Conservation (phyloP, 1,140 invertebrate species). For the Aphaenogaster floridana region DNA sequence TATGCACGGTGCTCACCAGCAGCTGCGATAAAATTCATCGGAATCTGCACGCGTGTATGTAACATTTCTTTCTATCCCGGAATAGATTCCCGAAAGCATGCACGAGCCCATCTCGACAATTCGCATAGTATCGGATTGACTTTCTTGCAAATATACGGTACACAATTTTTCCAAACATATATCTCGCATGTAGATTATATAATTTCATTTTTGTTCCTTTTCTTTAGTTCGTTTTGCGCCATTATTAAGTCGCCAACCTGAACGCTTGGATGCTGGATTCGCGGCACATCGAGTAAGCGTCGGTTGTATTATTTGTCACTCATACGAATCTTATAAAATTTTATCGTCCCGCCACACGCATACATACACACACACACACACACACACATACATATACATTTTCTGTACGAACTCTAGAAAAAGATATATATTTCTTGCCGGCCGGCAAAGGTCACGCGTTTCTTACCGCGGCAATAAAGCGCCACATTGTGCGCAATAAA, state of each 20-base stretch:
- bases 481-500: conserved; percentile 44
- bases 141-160: background rate
- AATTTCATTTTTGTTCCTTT: background rate
- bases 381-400: background rate
- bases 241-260: background rate
- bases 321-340: conserved; percentile 46
- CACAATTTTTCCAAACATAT: background rate
- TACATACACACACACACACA: background rate
- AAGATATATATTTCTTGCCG: conserved; percentile 58
- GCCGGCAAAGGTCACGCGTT: conserved; percentile 51
- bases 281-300: background rate
- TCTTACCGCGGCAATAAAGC: conserved; percentile 47
- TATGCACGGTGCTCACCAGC: background rate
- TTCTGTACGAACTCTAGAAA: conserved; percentile 53
- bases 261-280: background rate
- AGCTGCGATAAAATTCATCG: conserved; percentile 22
- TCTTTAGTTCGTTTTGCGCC: background rate
- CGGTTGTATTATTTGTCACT: conserved; percentile 8
- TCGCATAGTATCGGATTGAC: background rate
- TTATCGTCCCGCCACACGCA: conserved; percentile 8
- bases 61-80: background rate
- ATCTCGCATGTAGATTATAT: background rate
- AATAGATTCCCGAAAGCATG: conserved; percentile 26
- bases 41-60: background rate
- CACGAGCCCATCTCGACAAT: background rate